phyloP scores from a whole-genome alignment of 2,113 vertebrate species.

The Platichthys stellatus region DNA sequence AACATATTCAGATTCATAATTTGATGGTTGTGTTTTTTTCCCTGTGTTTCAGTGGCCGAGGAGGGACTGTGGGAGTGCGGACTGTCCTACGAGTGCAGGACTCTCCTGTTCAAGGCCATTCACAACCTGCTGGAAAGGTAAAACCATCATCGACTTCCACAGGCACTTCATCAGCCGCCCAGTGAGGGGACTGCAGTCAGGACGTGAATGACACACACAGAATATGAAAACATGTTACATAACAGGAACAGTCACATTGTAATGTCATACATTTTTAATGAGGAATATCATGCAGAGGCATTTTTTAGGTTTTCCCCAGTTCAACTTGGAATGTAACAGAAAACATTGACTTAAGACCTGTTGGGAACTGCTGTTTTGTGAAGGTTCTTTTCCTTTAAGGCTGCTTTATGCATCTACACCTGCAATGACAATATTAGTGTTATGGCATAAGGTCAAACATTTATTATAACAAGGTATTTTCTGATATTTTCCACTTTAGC shows the following conservation, averaged over 20 bases:
- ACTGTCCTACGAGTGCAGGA: constrained; percentile 97
- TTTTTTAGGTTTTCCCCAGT: not conserved
- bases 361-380: no score
- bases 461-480: no score
- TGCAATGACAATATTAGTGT: no score
- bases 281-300: not conserved
- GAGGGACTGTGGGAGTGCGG: constrained; percentile 98
- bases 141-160: constrained; percentile 38
- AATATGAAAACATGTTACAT: constrained; percentile 12
- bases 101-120: constrained; percentile 98
- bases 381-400: not conserved
- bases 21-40: not conserved
- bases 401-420: not conserved
- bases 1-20: constrained; percentile 19
- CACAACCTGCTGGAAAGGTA: constrained; percentile 99
- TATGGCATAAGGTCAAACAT: no score
- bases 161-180: constrained; percentile 5
- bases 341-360: no score
- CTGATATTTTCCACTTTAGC: no score
- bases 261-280: constrained; percentile 1
- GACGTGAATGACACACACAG: not conserved
- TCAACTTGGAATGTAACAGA: not conserved
- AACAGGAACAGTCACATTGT: not conserved
- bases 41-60: constrained; percentile 89
- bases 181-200: not conserved